Evolutionary conservation across 2,888 invertebrate species (phyloP), one percentile per base, ranked within the genome.

Genomic region (Drosophila subquinaria): DNA sequence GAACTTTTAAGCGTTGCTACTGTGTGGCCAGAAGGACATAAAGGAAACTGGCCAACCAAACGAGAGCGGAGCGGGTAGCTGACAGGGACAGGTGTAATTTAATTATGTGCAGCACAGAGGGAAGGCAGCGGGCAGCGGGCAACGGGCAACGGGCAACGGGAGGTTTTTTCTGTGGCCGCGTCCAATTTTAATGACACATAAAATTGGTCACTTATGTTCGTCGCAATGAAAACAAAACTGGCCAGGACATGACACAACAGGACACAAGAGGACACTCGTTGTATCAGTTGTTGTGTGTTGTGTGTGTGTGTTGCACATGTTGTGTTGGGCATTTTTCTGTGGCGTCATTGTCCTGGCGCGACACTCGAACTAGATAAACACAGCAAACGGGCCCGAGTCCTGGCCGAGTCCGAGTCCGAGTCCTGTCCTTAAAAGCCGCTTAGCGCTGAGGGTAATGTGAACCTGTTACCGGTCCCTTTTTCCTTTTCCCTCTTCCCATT

Each of bases 171-270:
- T 56, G 65, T 70, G 62, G 71, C 66, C 66, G 83, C 79, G 88
- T 88, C 82, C 82, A 82, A 85, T 90, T 90, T 90, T 90, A 90
- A 90, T 89, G 90, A 82, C 87, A 89, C 90, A 89, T 90, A 82
- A 89, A 89, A 90, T 89, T 89, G 89, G 89, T 90, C 90, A 90
- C 90, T 89, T 89, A 90, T 82, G 88, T 77, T 76, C 62, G 76
- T 76, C 79, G 69, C 89, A 84, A 89, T 87, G 89, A 84, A 89
- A 89, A 84, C 89, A 84, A 84, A 89, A 84, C 84, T 87, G 84
- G 72, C 81, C 89, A 81, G 89, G 82, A 89, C 89, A 85, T 89
- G 84, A 87, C 84, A 89, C 71, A 69, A 74, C 70, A 71, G 53
- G 33, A 61, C 63, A 38, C n/a, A 62, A 62, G 43, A 9, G 23